Evolutionary conservation across 2,797 vertebrate species (phyloP), one percentile per base, ranked within the genome.

Genomic region (Vireo griseus): DNA sequence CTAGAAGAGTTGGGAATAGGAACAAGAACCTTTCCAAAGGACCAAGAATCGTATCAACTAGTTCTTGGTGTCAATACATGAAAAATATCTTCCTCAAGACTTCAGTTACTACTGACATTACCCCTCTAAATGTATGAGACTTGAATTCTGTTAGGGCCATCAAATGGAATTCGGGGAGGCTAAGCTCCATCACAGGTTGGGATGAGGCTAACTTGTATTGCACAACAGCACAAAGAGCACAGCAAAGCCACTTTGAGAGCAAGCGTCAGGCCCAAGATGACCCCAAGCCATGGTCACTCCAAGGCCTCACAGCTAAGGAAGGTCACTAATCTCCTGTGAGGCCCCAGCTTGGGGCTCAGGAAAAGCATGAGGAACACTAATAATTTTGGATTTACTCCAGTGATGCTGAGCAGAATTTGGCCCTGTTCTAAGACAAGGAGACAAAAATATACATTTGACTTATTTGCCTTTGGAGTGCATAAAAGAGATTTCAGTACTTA

Each of bases 401-500:
- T 14, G 28, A 16, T 78, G 72, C 54, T 51, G 47, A 91, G 73
- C 35, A 86, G 82, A 77, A 77, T 77, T 22, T 77, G 72, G 39
- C 39, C 68, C 78, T 71, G 29, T 54, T 84, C 9, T 84, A 47
- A 20, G 33, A 77, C 28, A 86, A 8, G n/a, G 57, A 73, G 35
- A 86, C 37, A 86, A 94, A 94, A 86, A 94, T 31, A 86, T 15
- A n/a, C 31, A 29, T 61, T 55, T 68, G 47, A 88, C 86, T 88
- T 91, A 83, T 74, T 90, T 94, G 85, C 69, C 69, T 86, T 92
- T 86, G 69, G 79, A 94, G 28, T 1, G 3, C 86, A 84, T 72
- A 51, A 92, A 92, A 88, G 73, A 90, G 91, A 81, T 94, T 94
- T 88, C 93, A 96, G 7, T 85, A 90, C 81, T 95, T 94, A 86